Percentiles rank a stretch among this genome's conserved stretches.
Evolutionary conservation across 2,797 vertebrate species (phyloP).

Genomic region (Sebastes iracundus): DNA sequence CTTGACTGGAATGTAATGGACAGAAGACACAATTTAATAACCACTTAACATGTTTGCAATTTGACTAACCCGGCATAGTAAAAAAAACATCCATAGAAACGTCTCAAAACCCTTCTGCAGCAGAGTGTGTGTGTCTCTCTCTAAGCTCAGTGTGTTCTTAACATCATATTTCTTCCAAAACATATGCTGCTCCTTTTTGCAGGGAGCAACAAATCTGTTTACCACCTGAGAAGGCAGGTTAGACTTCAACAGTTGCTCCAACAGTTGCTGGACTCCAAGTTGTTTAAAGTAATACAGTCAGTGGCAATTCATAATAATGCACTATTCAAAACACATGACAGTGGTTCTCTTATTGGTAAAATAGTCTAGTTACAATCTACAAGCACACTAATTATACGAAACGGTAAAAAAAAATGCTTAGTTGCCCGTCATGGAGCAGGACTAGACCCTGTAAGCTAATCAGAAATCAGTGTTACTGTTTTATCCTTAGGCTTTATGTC

Average conservation of each 20-base stretch:
- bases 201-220: constrained; percentile 2
- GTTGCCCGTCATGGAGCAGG: not conserved
- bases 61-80: not conserved
- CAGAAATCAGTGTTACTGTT: constrained; percentile 18
- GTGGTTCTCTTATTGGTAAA: not conserved
- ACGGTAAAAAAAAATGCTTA: not conserved
- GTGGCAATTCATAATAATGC: not conserved
- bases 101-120: not conserved
- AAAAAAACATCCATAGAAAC: not conserved
- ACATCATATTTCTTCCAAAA: not conserved
- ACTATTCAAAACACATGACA: not conserved
- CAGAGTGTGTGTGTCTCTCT: not conserved
- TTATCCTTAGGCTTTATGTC: constrained; percentile 11
- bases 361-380: not conserved
- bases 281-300: not conserved
- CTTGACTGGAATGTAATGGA: not conserved
- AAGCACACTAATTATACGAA: not conserved
- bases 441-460: constrained; percentile 21
- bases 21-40: not conserved
- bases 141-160: not conserved
- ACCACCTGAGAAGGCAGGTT: not conserved
- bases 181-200: not conserved
- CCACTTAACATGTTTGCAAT: not conserved
- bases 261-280: not conserved
- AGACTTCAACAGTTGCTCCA: not conserved